A percentile compares a stretch with the other conserved stretches of the same genome.
phyloP scores from a whole-genome alignment of 2,888 invertebrate genomes.

The Melanostoma scalare region DNA sequence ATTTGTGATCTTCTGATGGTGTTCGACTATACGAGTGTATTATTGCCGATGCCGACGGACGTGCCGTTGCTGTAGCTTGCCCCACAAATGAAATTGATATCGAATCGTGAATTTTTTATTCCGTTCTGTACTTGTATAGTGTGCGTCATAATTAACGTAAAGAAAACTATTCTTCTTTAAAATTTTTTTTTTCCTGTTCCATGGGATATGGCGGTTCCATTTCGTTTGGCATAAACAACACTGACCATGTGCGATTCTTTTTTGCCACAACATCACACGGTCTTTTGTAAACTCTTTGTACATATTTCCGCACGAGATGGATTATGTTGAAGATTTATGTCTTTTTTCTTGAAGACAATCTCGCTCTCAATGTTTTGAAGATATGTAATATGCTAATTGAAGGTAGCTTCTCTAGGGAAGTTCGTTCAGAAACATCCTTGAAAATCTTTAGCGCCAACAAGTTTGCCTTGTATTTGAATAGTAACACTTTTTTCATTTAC shows the following conservation, averaged over 20 bases:
- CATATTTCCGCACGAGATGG: constrained; percentile 36
- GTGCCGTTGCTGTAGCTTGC: constrained; percentile 6
- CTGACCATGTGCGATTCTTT: constrained; percentile 51
- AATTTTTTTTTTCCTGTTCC: neutral
- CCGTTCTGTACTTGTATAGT: constrained; percentile 26
- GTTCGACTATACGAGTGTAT: neutral
- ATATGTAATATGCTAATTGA: too few species aligned
- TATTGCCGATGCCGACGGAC: neutral
- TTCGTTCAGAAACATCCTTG: too few species aligned
- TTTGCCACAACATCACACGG: neutral
- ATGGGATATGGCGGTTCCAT: constrained; percentile 45
- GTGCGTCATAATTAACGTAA: constrained; percentile 58
- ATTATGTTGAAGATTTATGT: neutral
- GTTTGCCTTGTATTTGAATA: too few species aligned
- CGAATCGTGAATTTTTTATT: constrained; percentile 26
- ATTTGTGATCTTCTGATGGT: constrained; percentile 29
- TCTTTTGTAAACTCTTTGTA: too few species aligned
- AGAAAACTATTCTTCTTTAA: constrained; percentile 28
- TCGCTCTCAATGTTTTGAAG: too few species aligned
- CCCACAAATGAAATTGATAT: constrained; percentile 61
- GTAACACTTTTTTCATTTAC: too few species aligned
- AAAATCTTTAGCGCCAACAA: too few species aligned
- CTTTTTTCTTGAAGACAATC: neutral
- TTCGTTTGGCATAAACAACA: constrained; percentile 35
- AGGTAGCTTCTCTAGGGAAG: too few species aligned